Percentiles rank a stretch among this genome's conserved stretches.
Conservation (phyloP, 1,140 invertebrate genomes). For the Lucilia sericata region DNA sequence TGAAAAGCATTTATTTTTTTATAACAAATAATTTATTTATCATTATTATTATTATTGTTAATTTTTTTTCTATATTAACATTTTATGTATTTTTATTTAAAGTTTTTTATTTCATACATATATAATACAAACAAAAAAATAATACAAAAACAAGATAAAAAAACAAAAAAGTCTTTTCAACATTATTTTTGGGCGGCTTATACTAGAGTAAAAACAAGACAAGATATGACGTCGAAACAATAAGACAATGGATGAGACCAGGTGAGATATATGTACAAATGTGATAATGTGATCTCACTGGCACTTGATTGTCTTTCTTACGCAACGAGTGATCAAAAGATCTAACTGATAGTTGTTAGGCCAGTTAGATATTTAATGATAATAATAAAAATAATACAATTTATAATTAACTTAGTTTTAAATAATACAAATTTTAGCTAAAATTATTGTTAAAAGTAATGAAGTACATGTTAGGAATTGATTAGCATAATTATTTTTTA, state of each 20-base stretch:
- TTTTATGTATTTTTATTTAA: too few relatives aligned
- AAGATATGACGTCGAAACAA: background rate
- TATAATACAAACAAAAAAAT: slow-evolving; percentile 4
- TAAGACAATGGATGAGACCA: background rate
- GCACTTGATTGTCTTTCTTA: background rate
- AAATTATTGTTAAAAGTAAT: background rate
- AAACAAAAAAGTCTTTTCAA: background rate
- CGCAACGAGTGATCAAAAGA: too few relatives aligned
- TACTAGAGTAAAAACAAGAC: background rate
- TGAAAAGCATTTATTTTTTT: too few relatives aligned
- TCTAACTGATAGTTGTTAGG: background rate
- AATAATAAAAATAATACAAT: too few relatives aligned
- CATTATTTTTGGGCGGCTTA: background rate
- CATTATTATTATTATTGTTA: background rate
- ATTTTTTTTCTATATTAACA: background rate
- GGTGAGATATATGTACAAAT: background rate
- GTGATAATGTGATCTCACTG: background rate
- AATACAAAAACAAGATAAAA: slow-evolving; percentile 3
- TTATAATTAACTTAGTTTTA: background rate
- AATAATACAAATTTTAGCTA: background rate
- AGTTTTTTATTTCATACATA: background rate
- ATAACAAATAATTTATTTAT: too few relatives aligned
- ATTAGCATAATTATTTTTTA: background rate
- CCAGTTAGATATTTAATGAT: background rate
- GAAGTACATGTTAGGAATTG: background rate